Evolutionary conservation across 1,140 invertebrate species (phyloP).

Genomic region (Eueides isabella): DNA sequence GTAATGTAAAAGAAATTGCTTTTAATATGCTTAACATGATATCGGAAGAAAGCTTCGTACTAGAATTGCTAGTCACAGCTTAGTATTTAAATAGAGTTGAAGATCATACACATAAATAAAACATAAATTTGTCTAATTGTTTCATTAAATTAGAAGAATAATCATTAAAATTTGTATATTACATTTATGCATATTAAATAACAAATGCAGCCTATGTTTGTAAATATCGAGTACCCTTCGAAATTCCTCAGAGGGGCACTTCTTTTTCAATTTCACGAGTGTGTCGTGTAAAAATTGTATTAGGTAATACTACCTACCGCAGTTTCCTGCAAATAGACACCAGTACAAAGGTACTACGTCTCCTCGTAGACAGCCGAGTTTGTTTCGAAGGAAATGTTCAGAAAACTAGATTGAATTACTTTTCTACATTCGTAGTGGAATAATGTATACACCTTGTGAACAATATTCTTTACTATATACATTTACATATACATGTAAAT

Average conservation of each 20-base stretch:
- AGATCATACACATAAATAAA: too few species aligned
- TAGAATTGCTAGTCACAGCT: slow-evolving; percentile 8
- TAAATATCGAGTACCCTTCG: slow-evolving; percentile 25
- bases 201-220: neutral
- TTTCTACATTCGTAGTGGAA: slow-evolving; percentile 37
- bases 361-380: slow-evolving; percentile 35
- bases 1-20: slow-evolving; percentile 24
- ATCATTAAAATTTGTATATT: neutral
- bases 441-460: slow-evolving; percentile 40
- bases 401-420: slow-evolving; percentile 47
- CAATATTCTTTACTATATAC: slow-evolving; percentile 23
- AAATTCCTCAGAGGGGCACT: slow-evolving; percentile 52
- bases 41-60: slow-evolving; percentile 6
- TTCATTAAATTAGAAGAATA: neutral
- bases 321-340: slow-evolving; percentile 39
- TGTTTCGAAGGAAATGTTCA: slow-evolving; percentile 45
- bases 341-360: slow-evolving; percentile 41
- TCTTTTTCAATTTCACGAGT: slow-evolving; percentile 67
- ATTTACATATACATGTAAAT: slow-evolving; percentile 5
- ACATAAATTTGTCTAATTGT: too few species aligned
- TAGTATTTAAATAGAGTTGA: neutral
- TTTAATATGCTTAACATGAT: slow-evolving; percentile 21
- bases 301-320: slow-evolving; percentile 45
- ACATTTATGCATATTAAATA: neutral
- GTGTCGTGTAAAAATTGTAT: slow-evolving; percentile 63